Evolutionary conservation across 2,113 vertebrate genomes (phyloP), one percentile per base, ranked within the genome.

Genomic region (Tragelaphus scriptus): DNA sequence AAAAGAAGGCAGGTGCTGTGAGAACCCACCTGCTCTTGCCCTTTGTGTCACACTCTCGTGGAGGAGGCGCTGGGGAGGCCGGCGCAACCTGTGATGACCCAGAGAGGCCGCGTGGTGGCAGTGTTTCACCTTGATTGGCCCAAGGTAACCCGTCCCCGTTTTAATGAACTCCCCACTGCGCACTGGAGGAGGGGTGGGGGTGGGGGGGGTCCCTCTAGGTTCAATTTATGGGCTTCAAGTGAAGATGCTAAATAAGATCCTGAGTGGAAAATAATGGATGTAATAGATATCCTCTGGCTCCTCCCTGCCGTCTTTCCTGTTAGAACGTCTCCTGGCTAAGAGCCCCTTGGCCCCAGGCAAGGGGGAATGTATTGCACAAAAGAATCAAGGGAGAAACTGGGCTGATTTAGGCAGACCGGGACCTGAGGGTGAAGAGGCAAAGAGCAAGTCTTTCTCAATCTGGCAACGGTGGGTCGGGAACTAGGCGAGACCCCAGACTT

Each of bases 71-170:
- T 0, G 4, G 7, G 11, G 2, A 47, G 17, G 61, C 4, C 7
- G 56, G 8, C 3, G 21, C 32, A 30, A 61, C 13, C 51, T 97
- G 98, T 15, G 11, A 95, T 95, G 6, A 32, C 61, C 0, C 2
- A 17, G 23, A 11, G 21, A 5, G 59, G 88, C 97, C 99, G 97
- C 98, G 95, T 82, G 99, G 96, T 97, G 99, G 98, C 98, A 98
- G 98, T 97, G 92, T 98, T 97, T 96, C 95, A 40, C 95, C 95
- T 85, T 32, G 51, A 91, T 98, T 51, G 2, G 11, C 16, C 25
- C 12, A 3, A 17, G 75, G 32, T 59, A 6, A 21, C 56, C 25
- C 0, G 4, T 4, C n/a, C 3, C 9, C 0, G 4, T 44, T 61
- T 49, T 17, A 65, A 85, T 1, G 44, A 89, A 56, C 25, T 55